Base-by-base conservation (phyloP, 1,140 invertebrate species). In the Ylistrum balloti region DNA sequence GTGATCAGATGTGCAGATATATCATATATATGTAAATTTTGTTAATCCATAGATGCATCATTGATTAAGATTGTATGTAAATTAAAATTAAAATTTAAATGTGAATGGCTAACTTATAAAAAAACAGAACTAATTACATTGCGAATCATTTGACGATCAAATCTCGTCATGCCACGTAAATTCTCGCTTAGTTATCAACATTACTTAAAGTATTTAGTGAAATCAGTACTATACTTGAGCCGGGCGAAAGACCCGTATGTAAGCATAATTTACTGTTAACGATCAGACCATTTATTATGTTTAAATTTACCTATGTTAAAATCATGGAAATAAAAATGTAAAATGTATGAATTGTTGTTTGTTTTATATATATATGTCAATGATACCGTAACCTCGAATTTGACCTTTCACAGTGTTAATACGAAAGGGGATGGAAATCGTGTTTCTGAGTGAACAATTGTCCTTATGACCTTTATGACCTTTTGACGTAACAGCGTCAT, bases 261-360 rank as follows among this genome's bases (percentile, higher is more conserved):
- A 35, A 88, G 88, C 88, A 88, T 88, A 88, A 88, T 88, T 85
- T 34, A 88, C 56, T 88, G 88, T 88, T 85, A 56, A 85, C 56
- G 56, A 88, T 85, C 56, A 88, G 88, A 88, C 88, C 88, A 88
- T 88, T 88, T 88, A 88, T 85, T 88, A 88, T 88, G 88, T 88
- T 88, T 56, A 88, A 56, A 88, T 88, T 88, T 88, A 88, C 88
- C 85, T 88, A 88, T 88, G 88, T 88, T 88, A 88, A 56, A 88
- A 88, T 88, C 88, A 88, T 88, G 48, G 85, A 88, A 88, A 88
- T 88, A 88, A 88, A 88, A 88, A 88, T 85, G 85, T 33, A 85
- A 88, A 88, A 88, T 88, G 85, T 88, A 88, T 85, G 3, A 15
- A 88, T 28, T 85, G 10, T 74, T 28, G 28, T 88, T 34, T 22